Base-by-base conservation (phyloP, 2,888 invertebrate species). In the Lagria hirta region DNA sequence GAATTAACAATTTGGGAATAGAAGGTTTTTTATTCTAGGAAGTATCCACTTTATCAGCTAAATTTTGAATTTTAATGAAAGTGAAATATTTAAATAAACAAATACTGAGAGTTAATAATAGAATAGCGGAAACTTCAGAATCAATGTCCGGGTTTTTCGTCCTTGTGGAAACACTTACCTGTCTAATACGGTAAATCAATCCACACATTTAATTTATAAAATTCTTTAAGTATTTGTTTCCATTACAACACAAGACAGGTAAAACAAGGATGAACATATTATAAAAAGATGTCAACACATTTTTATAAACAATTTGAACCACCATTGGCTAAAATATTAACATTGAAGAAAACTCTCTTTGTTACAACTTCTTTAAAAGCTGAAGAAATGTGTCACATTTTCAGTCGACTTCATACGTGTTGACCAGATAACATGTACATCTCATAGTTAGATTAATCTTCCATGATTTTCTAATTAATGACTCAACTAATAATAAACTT, bases 121-220 rank as follows among this genome's bases (percentile, higher is more conserved):
- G 20, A 18, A 42, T 52, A 42, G 42, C 48, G 52, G 52, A 51
- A 53, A 46, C 44, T 44, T 36, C 23, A 16, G n/a, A n/a, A n/a
- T n/a, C 18, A 26, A 45, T 20, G 49, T 59, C 59, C 59, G 56
- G 57, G 56, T 57, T 49, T 52, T 43, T 52, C 51, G 59, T 52
- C 59, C 59, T 59, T 56, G 57, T 47, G 27, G 34, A 34, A 42
- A 40, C 41, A 44, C 40, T 35, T 34, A 40, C 40, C 44, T 33
- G 45, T 54, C 52, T 49, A 54, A 54, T 47, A 49, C 38, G 34
- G 42, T 43, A 49, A 44, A 51, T 44, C 49, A 43, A 35, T 49
- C 37, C 27, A 17, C 36, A n/a, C n/a, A n/a, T n/a, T 33, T 30
- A 26, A 33, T 35, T 48, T 23, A 45, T 40, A 20, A 47, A 44